Evolutionary conservation across 2,797 vertebrate species (phyloP).

Genomic region (Fundulus diaphanus): DNA sequence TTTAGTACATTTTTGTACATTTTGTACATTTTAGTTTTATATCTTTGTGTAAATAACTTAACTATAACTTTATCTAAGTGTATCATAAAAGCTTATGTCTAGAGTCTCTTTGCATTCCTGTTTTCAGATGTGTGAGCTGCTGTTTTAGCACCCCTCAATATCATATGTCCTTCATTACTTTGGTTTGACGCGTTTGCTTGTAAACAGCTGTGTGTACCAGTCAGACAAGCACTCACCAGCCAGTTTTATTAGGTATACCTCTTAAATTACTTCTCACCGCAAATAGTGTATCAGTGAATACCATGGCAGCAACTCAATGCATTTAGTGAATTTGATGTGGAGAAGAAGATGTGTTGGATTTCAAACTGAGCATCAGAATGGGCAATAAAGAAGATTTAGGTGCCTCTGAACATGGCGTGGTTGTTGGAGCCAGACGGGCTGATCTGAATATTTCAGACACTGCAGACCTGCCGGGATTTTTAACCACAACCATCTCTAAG

Average conservation of each 20-base stretch:
- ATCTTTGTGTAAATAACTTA: background rate
- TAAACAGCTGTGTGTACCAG: background rate
- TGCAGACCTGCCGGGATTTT: background rate
- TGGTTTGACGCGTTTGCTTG: background rate
- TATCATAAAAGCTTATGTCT: background rate
- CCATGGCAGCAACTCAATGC: background rate
- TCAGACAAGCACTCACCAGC: background rate
- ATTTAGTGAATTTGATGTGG: background rate
- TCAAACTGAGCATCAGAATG: background rate
- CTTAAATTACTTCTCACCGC: background rate
- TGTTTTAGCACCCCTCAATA: background rate
- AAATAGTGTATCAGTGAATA: background rate
- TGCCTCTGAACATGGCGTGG: background rate
- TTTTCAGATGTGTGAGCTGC: conserved; percentile 38
- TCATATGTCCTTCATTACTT: no score
- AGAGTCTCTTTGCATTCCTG: conserved; percentile 22
- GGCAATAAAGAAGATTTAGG: background rate
- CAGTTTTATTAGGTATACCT: background rate
- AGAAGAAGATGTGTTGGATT: background rate
- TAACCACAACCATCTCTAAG: background rate
- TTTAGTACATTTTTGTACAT: no score
- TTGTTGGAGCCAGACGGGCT: background rate
- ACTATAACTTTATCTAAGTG: background rate
- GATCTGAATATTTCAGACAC: background rate
- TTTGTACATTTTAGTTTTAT: no score